Conservation (phyloP, 2,888 invertebrate species). For the Leptothorax acervorum region DNA sequence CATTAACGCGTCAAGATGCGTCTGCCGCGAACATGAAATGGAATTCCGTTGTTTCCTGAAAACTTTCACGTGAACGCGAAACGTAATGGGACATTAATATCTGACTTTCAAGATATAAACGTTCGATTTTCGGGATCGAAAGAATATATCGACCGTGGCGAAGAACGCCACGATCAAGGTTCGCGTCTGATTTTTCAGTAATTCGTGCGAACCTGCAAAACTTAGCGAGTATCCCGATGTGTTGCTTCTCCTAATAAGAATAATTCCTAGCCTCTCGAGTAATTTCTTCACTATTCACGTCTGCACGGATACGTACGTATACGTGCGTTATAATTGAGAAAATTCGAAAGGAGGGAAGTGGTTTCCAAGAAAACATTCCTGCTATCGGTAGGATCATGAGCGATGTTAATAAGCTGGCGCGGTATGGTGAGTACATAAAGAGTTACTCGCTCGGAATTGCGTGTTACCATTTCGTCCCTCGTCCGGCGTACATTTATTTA, state of each 20-base stretch:
- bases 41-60: slow-evolving; percentile 60
- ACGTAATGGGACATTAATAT: background rate
- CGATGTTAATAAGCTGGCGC: slow-evolving; percentile 76
- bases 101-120: background rate
- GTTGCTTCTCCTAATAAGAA: slow-evolving; percentile 44
- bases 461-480: slow-evolving; percentile 82
- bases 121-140: background rate
- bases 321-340: slow-evolving; percentile 52
- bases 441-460: slow-evolving; percentile 75
- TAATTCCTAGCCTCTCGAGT: slow-evolving; percentile 41
- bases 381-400: slow-evolving; percentile 88
- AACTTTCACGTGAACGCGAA: slow-evolving; percentile 57
- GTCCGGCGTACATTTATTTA: slow-evolving; percentile 82
- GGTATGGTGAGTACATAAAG: slow-evolving; percentile 71
- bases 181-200: background rate
- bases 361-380: slow-evolving; percentile 69
- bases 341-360: slow-evolving; percentile 44
- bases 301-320: slow-evolving; percentile 25
- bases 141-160: too few species aligned
- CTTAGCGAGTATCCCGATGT: background rate
- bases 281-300: slow-evolving; percentile 44
- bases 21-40: slow-evolving; percentile 59
- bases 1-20: slow-evolving; percentile 78
- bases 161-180: background rate
- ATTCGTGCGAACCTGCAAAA: slow-evolving; percentile 28